Percentiles rank a stretch among this genome's conserved stretches.
These are phyloP conservation scores for Trachemys scripta DNA, from an alignment of 2,113 vertebrate genomes.

Conservation along the genomic window DNA sequence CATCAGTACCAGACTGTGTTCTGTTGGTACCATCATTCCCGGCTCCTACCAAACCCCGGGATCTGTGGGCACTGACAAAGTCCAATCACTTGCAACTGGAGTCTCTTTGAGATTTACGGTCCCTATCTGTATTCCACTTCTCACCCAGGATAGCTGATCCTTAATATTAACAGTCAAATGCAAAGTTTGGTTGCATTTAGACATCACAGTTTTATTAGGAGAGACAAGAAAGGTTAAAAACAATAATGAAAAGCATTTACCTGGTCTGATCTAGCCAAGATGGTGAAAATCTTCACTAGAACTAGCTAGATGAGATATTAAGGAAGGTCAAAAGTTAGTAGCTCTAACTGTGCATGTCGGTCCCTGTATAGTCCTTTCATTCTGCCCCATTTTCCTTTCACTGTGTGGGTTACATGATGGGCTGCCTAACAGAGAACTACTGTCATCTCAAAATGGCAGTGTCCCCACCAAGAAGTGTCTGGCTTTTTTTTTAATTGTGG, in stretches of 20 bases:
- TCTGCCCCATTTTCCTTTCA: background rate
- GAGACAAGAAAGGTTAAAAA: background rate
- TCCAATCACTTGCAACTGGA: background rate
- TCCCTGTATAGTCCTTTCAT: background rate
- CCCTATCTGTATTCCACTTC: background rate
- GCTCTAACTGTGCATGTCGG: background rate
- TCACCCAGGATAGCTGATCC: background rate
- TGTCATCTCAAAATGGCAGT: background rate
- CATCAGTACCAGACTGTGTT: too few species aligned
- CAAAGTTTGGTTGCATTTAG: background rate
- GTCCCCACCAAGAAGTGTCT: background rate
- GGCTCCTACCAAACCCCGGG: too few species aligned
- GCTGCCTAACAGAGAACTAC: background rate
- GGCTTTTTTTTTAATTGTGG: background rate
- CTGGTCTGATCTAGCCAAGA: background rate
- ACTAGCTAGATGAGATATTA: background rate
- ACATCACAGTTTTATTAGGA: background rate
- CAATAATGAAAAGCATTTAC: background rate
- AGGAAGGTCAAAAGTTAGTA: background rate
- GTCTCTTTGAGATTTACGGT: background rate
- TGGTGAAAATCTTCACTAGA: background rate
- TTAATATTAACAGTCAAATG: background rate
- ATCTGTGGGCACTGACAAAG: too few species aligned
- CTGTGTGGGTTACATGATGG: background rate
- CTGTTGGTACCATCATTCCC: too few species aligned